A percentile compares a stretch with the other conserved stretches of the same genome.
These are phyloP conservation scores for Pempheris klunzingeri DNA, from an alignment of 2,797 vertebrate genomes.

Conservation along the genomic window DNA sequence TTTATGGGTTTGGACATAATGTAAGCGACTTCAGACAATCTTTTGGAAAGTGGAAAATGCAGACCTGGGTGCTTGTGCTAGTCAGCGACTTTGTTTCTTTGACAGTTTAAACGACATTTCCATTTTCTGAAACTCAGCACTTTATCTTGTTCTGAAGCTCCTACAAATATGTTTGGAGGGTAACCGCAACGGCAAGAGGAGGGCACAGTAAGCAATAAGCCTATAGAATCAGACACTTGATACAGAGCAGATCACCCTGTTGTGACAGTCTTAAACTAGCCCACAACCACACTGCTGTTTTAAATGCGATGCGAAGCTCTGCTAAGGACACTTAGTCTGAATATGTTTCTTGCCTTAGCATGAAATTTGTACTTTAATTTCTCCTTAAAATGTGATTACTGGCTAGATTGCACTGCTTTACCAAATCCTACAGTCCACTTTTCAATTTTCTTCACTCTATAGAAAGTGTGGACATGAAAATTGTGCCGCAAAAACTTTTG, in stretches of 20 bases:
- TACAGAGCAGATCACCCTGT: conserved; percentile 74
- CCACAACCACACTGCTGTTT: conserved; percentile 71
- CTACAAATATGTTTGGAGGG: conserved; percentile 53
- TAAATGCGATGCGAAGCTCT: conserved; percentile 42
- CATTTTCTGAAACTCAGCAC: conserved; percentile 68
- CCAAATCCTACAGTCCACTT: not conserved
- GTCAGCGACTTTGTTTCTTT: conserved; percentile 56
- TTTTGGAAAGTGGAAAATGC: conserved; percentile 59
- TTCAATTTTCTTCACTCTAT: conserved; percentile 1
- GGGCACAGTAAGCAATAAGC: conserved; percentile 57
- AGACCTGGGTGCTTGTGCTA: conserved; percentile 42
- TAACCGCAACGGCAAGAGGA: conserved; percentile 51
- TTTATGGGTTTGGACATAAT: conserved; percentile 69
- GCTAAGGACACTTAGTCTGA: conserved; percentile 17
- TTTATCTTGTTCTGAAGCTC: conserved; percentile 55
- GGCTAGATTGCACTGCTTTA: not conserved
- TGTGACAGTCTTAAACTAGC: conserved; percentile 64
- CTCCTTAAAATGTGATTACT: conserved; percentile 8
- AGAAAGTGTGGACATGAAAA: not conserved
- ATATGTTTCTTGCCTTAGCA: not conserved
- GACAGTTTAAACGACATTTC: conserved; percentile 66
- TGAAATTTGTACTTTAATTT: conserved; percentile 27
- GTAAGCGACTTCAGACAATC: conserved; percentile 60
- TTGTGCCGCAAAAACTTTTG: not conserved
- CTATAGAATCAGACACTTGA: conserved; percentile 73